phyloP scores from a whole-genome alignment of 2,113 vertebrate species.

The Falco punctatus region DNA sequence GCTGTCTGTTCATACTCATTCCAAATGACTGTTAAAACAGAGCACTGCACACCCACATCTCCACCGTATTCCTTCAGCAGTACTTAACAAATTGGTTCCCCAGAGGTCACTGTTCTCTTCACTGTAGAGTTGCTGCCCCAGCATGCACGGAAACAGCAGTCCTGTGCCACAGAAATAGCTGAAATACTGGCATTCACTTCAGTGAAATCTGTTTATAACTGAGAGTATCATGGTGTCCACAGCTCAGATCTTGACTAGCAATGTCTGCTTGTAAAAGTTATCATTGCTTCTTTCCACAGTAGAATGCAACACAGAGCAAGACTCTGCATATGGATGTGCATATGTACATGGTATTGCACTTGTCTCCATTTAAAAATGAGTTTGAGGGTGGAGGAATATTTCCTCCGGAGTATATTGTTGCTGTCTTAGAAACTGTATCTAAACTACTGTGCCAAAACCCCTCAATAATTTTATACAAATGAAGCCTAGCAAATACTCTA shows the following conservation, averaged over 20 bases:
- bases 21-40: slow-evolving; percentile 69
- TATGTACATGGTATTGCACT: neutral
- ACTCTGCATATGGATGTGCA: neutral
- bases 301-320: slow-evolving; percentile 5
- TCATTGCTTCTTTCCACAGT: slow-evolving; percentile 1
- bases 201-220: neutral
- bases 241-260: slow-evolving; percentile 32
- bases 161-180: neutral
- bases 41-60: slow-evolving; percentile 54
- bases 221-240: neutral
- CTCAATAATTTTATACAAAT: slow-evolving; percentile 41
- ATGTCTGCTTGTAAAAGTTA: slow-evolving; percentile 60
- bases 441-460: slow-evolving; percentile 32
- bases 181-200: neutral
- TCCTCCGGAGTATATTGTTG: neutral
- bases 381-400: slow-evolving; percentile 20
- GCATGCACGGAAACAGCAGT: neutral
- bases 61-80: slow-evolving; percentile 31
- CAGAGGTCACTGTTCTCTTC: slow-evolving; percentile 31
- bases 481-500: neutral
- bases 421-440: slow-evolving; percentile 43
- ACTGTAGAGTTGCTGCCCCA: slow-evolving; percentile 7
- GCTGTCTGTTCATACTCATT: slow-evolving; percentile 61
- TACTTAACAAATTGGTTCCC: slow-evolving; percentile 31
- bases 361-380: slow-evolving; percentile 43